Base-by-base conservation (phyloP, 35 echinoderm and acorn worm genomes). In the Diadema setosum region DNA sequence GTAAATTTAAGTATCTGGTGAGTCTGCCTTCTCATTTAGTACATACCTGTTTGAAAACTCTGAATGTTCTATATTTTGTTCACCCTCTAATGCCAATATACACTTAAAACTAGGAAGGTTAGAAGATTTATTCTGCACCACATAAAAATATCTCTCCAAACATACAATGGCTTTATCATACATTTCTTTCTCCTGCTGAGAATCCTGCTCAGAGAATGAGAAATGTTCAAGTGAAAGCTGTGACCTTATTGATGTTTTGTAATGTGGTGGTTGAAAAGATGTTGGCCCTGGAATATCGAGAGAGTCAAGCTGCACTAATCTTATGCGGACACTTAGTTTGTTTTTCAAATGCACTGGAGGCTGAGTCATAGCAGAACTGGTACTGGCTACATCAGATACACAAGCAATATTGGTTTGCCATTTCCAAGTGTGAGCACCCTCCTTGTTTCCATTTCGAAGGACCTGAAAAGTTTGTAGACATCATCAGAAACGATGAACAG, bases 21-120 rank as follows among this genome's bases (percentile, higher is more conserved):
- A 81, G 48, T 89, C 87, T 41, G 74, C 87, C 57, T 58, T 58
- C 37, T 89, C 87, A 63, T 89, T 61, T 58, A 81, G 57, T 17
- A 89, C 75, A 61, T n/a, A 40, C 2, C 81, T 59, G 50, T 89
- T 81, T 7, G 46, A 48, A 81, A 61, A 89, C n/a, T 58, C 45
- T 20, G 87, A 89, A 21, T 52, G 25, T 46, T 89, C 87, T 59
- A 75, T 60, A 35, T 82, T 24, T 40, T 36, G 32, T 63, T 80
- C 4, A 21, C 49, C 27, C 14, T 89, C 45, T 17, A 89, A 39
- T 43, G 75, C 87, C 44, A 89, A 61, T 25, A 81, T 89, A 32
- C 87, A 81, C 36, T 89, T 89, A 17, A 89, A 82, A 25, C 27
- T 41, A 14, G 87, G 87, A 24, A 89, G 76, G 42, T 39, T 17